phyloP scores from a whole-genome alignment of 2,113 vertebrate genomes.

The Podarcis muralis region DNA sequence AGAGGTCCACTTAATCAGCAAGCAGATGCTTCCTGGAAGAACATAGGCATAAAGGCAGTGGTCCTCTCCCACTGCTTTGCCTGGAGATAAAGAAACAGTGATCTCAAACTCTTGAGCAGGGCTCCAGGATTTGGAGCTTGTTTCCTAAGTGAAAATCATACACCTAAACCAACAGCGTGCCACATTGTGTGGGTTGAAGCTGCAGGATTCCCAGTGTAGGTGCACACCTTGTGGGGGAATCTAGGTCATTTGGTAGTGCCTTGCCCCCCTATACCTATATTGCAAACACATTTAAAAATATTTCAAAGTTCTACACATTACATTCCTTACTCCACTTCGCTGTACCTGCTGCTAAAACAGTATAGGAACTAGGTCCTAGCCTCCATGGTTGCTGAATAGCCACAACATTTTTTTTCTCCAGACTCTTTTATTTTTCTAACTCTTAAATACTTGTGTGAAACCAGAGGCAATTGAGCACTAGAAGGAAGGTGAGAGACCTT shows the following conservation, averaged over 20 bases:
- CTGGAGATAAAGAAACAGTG: neutral
- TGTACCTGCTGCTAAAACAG: neutral
- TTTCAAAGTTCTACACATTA: neutral
- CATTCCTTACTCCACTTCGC: neutral
- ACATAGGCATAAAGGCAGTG: neutral
- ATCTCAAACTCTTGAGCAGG: neutral
- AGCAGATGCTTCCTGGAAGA: neutral
- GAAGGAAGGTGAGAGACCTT: neutral
- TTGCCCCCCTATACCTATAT: neutral
- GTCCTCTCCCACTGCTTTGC: neutral
- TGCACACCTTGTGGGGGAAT: neutral
- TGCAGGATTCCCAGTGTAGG: neutral
- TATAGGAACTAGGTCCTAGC: neutral
- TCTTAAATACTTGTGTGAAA: neutral
- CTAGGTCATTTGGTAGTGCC: neutral
- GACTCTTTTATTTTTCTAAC: neutral
- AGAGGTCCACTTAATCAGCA: neutral
- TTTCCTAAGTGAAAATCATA: neutral
- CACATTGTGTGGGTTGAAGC: neutral
- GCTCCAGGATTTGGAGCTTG: neutral
- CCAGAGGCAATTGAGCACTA: neutral
- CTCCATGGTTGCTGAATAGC: neutral
- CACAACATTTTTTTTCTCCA: neutral
- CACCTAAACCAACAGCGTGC: neutral
- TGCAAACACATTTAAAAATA: neutral